Base-by-base conservation (phyloP, 2,888 invertebrate genomes). In the Ecliptopera silaceata region DNA sequence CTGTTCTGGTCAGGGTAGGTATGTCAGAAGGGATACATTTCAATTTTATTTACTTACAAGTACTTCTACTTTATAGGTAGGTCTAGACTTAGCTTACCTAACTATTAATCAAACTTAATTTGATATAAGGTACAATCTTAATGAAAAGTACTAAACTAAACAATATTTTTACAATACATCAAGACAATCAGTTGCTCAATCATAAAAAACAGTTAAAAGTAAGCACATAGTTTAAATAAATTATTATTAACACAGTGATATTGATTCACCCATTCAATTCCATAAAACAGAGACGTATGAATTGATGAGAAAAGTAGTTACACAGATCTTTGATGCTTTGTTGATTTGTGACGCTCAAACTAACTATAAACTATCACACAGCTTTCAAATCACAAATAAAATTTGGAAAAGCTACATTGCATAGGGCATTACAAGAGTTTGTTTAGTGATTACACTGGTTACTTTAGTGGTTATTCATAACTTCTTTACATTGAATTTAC, bases 111-210 rank as follows among this genome's bases (percentile, higher is more conserved):
- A 75, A 77, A 82, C 71, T 79, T 82, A 79, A 74, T 77, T 69
- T 75, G 75, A 81, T 82, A 84, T 84, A 80, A 80, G 54, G 59
- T 84, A 88, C 87, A 87, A 80, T 81, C 75, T 80, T 80, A 77
- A 80, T 83, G 82, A 80, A 82, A 83, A 84, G 80, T 80, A 69
- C 61, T 61, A 8, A 75, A 75, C 80, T 82, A 82, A 75, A 77
- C 68, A 72, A 79, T 77, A 79, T 79, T 77, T 81, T 79, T 78
- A 84, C 82, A 82, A 77, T 76, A 72, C 69, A 72, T 74, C 72
- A 69, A 60, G 65, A 71, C 73, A 76, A 72, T 75, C 74, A 74
- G 71, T 64, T 78, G 71, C 77, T 69, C 69, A 72, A 75, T 69
- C 72, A 49, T 48, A 69, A 69, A 74, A 73, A 22, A 73, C 71